Percentiles rank a stretch among this genome's conserved stretches.
These are phyloP conservation scores for Machaerirhynchus nigripectus DNA, from an alignment of 2,113 vertebrate genomes.

Conservation along the genomic window DNA sequence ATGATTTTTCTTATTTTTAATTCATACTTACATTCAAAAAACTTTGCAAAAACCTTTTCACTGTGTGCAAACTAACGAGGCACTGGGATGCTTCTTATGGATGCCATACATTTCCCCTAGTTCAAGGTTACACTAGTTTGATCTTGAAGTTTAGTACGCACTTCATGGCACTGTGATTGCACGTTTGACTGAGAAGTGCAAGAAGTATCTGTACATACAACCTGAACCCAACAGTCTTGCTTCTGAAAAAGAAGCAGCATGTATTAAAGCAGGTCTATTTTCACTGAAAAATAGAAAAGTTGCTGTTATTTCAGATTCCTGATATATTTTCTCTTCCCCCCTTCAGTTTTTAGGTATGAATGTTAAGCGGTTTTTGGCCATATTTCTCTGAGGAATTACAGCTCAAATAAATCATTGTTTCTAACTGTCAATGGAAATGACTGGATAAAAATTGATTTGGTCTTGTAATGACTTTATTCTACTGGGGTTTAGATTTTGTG, in stretches of 20 bases:
- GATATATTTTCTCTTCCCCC: not conserved
- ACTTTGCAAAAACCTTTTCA: not conserved
- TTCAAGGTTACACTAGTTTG: not conserved
- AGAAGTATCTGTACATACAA: not conserved
- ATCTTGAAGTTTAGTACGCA: accelerated
- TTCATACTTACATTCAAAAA: not conserved
- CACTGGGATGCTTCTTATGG: not conserved
- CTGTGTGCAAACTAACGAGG: not conserved
- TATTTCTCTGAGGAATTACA: not conserved
- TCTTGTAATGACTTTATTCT: not conserved
- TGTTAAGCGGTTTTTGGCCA: not conserved
- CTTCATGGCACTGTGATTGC: accelerated
- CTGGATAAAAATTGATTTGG: not conserved
- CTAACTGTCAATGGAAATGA: not conserved
- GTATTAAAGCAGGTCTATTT: not conserved
- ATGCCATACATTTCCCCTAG: not conserved
- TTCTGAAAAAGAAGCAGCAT: not conserved
- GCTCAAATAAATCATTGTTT: not conserved
- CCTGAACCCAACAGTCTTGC: accelerated
- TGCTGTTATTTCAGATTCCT: not conserved
- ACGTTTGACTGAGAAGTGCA: not conserved
- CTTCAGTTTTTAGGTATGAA: not conserved
- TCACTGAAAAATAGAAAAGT: not conserved
- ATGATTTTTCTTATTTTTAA: not conserved
- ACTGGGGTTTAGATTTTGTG: not conserved